Percentiles rank a stretch among this genome's conserved stretches.
Evolutionary conservation across 2,113 vertebrate species (phyloP).

Genomic region (Antechinus stuartii): DNA sequence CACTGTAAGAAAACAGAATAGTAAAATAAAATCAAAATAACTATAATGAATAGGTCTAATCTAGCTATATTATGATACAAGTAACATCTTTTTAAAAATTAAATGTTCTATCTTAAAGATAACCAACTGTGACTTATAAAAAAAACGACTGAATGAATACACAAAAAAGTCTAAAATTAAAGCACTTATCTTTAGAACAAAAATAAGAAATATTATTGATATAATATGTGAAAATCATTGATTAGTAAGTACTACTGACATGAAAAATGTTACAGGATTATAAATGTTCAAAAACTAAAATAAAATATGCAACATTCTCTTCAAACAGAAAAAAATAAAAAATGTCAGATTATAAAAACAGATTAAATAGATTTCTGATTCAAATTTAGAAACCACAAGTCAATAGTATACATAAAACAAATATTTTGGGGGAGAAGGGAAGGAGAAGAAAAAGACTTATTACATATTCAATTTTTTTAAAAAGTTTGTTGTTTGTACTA

Average conservation of each 20-base stretch:
- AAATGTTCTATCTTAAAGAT: neutral
- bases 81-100: neutral
- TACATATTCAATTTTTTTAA: neutral
- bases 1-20: neutral
- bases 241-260: neutral
- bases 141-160: neutral
- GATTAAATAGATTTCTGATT: neutral
- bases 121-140: neutral
- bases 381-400: neutral
- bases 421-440: neutral
- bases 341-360: neutral
- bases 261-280: neutral
- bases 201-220: neutral
- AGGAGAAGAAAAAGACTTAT: neutral
- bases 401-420: neutral
- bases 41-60: neutral
- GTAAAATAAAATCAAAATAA: neutral
- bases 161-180: neutral
- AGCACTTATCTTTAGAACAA: neutral
- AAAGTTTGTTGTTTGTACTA: neutral
- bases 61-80: neutral
- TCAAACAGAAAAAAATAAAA: neutral
- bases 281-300: neutral
- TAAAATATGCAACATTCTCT: neutral
- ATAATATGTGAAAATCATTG: neutral